Percentiles rank a stretch among this genome's conserved stretches.
These are phyloP conservation scores for Phylloscopus trochiloides DNA, from an alignment of 2,113 vertebrate species.

Conservation along the genomic window DNA sequence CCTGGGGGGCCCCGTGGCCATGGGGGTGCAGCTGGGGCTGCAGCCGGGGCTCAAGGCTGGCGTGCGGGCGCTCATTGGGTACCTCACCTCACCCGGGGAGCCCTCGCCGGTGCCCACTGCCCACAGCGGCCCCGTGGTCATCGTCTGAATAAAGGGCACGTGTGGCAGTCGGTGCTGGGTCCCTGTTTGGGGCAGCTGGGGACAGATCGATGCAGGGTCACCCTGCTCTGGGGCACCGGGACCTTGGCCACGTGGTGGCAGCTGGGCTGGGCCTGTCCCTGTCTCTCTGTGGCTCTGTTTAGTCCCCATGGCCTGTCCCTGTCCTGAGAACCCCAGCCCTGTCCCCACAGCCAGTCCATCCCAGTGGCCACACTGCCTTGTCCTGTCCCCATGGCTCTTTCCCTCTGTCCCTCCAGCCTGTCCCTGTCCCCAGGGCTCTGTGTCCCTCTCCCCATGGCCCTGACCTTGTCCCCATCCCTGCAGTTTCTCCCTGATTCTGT, in stretches of 20 bases:
- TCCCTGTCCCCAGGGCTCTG: neutral
- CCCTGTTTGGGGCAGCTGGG: fast-evolving
- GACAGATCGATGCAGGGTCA: neutral
- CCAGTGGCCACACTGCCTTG: neutral
- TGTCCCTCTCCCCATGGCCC: neutral
- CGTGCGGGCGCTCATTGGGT: conserved; percentile 70
- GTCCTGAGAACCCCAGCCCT: fast-evolving
- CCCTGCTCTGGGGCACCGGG: neutral
- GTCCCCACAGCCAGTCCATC: too few relatives aligned
- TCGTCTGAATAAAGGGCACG: neutral
- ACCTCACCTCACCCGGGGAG: conserved; percentile 70
- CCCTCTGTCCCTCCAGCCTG: neutral
- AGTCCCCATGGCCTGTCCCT: too few relatives aligned
- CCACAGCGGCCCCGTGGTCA: neutral
- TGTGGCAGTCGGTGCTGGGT: fast-evolving
- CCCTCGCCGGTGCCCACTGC: neutral
- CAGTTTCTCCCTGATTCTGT: too few relatives aligned
- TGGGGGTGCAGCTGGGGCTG: conserved; percentile 72
- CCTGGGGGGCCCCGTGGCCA: conserved; percentile 58
- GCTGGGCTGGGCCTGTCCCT: neutral
- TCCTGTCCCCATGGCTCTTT: neutral
- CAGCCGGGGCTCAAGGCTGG: conserved; percentile 81
- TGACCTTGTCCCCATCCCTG: too few relatives aligned
- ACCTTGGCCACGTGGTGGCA: neutral
- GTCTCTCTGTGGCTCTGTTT: too few relatives aligned